These are phyloP conservation scores for Taenioides sp. DNA, from an alignment of 2,797 vertebrate genomes.

Conservation along the genomic window DNA sequence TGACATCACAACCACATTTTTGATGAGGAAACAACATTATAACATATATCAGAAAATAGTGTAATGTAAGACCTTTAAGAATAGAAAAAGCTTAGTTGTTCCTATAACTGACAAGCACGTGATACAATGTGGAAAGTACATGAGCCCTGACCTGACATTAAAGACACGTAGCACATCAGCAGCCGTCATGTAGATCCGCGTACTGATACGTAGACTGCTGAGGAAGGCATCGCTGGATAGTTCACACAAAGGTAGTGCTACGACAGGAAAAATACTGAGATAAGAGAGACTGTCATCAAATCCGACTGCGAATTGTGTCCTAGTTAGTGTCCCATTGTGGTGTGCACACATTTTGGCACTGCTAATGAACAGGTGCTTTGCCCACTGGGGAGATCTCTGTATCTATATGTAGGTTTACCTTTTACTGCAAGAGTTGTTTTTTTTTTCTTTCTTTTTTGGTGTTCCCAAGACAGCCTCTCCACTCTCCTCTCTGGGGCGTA, in stretches of 20 bases:
- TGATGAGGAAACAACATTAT: too few relatives aligned
- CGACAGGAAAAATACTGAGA: slow-evolving; percentile 44
- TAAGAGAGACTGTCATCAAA: slow-evolving; percentile 40
- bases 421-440: neutral
- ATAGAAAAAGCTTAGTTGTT: slow-evolving; percentile 20
- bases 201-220: slow-evolving; percentile 33
- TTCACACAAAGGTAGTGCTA: slow-evolving; percentile 45
- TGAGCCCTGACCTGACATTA: slow-evolving; percentile 30
- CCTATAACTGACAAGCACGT: slow-evolving; percentile 36
- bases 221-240: slow-evolving; percentile 40
- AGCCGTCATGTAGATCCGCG: slow-evolving; percentile 33
- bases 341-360: slow-evolving; percentile 21
- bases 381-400: slow-evolving; percentile 55
- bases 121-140: slow-evolving; percentile 29
- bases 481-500: slow-evolving; percentile 36
- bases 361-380: slow-evolving; percentile 64
- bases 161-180: slow-evolving; percentile 32
- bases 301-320: slow-evolving; percentile 54
- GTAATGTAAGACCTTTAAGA: too few relatives aligned
- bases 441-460: neutral
- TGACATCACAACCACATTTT: too few relatives aligned
- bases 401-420: slow-evolving; percentile 24
- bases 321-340: slow-evolving; percentile 60
- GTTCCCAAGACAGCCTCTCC: slow-evolving; percentile 41
- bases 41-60: too few relatives aligned